Percentiles rank a stretch among this genome's conserved stretches.
Conservation (phyloP, 2,888 invertebrate genomes). For the Cerastoderma edule region DNA sequence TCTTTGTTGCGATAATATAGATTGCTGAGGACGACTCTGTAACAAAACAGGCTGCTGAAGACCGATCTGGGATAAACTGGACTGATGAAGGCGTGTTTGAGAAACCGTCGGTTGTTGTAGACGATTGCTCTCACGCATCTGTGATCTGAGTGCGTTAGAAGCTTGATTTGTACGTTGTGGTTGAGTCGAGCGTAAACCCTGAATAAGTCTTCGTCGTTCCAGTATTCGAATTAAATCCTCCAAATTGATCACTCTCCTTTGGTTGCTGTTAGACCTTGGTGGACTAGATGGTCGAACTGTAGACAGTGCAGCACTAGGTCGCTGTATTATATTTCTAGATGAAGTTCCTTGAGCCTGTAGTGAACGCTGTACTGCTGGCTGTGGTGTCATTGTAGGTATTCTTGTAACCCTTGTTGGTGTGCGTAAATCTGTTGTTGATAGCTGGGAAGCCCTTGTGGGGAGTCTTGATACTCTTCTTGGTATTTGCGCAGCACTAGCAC, state of each 20-base stretch:
- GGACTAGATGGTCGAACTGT: background rate
- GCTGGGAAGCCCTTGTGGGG: too few species aligned
- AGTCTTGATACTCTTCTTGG: too few species aligned
- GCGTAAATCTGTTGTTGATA: too few species aligned
- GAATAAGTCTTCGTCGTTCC: background rate
- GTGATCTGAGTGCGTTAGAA: too few species aligned
- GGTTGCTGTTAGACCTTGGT: background rate
- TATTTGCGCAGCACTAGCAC: too few species aligned
- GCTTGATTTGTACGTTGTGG: background rate
- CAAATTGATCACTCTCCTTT: background rate
- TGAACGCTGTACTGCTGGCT: background rate
- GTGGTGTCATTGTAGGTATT: background rate
- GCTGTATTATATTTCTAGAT: background rate
- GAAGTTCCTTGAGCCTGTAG: background rate
- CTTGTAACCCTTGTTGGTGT: too few species aligned
- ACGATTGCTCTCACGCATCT: too few species aligned
- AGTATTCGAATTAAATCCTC: background rate
- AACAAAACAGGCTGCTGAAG: background rate
- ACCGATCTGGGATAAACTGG: too few species aligned
- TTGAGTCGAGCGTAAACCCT: background rate
- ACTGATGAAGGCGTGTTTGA: background rate
- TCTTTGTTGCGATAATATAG: slow-evolving; percentile 7
- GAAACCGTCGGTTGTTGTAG: background rate
- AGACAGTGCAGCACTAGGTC: background rate
- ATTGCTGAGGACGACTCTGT: background rate